phyloP scores from a whole-genome alignment of 1,140 invertebrate genomes.

The Drosophila yakuba region DNA sequence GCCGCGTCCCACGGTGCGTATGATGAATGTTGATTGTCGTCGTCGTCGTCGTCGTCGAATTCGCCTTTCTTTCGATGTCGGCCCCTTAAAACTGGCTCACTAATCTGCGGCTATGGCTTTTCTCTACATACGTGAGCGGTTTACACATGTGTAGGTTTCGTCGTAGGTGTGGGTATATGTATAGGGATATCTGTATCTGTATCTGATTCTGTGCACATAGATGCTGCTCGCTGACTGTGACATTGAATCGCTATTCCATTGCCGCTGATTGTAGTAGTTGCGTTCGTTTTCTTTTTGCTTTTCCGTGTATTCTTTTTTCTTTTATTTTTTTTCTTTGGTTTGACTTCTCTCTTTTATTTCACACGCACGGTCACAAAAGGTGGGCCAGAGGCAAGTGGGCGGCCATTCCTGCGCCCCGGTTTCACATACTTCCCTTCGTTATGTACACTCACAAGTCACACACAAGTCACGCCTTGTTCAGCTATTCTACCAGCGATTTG shows the following conservation, averaged over 20 bases:
- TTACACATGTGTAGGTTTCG: slow-evolving; percentile 17
- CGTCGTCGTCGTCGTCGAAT: slow-evolving; percentile 25
- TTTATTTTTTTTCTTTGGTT: slow-evolving; percentile 8
- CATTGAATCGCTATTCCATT: slow-evolving; percentile 75
- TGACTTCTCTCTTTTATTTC: slow-evolving; percentile 54
- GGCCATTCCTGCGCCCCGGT: slow-evolving; percentile 46
- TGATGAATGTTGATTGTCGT: slow-evolving; percentile 74
- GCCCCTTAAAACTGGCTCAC: slow-evolving; percentile 41
- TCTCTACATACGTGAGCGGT: slow-evolving; percentile 40
- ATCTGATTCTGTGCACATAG: slow-evolving; percentile 22
- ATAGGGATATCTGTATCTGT: slow-evolving; percentile 31
- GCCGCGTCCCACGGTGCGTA: slow-evolving; percentile 73
- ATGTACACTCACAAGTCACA: slow-evolving; percentile 38
- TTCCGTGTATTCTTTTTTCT: slow-evolving; percentile 18
- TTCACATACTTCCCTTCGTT: slow-evolving; percentile 53
- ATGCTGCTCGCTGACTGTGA: slow-evolving; percentile 52
- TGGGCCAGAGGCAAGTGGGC: slow-evolving; percentile 57
- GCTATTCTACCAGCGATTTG: slow-evolving; percentile 44
- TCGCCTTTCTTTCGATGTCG: slow-evolving; percentile 11
- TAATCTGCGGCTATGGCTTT: slow-evolving; percentile 70
- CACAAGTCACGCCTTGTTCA: slow-evolving; percentile 45
- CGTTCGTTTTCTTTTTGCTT: slow-evolving; percentile 6
- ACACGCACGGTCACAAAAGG: slow-evolving; percentile 67
- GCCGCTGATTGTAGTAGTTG: slow-evolving; percentile 33
- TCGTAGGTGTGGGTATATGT: slow-evolving; percentile 12